Percentiles rank a stretch among this genome's conserved stretches.
These are phyloP conservation scores for Polydrusus pterygomalis DNA, from an alignment of 2,888 invertebrate species.

Conservation along the genomic window DNA sequence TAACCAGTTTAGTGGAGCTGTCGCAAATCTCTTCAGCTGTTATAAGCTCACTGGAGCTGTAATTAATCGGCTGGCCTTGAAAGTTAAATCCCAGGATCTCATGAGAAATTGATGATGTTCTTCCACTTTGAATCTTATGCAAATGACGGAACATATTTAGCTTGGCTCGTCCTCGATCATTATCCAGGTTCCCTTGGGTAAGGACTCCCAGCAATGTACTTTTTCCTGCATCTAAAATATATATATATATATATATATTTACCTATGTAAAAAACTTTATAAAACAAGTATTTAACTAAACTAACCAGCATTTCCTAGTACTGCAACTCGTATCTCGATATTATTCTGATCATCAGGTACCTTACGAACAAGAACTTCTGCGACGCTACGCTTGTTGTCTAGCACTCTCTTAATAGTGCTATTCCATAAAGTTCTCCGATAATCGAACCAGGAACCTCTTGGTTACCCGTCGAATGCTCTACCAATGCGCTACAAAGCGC, in stretches of 20 bases:
- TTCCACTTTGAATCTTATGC: slow-evolving; percentile 95
- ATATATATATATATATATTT: too few species aligned
- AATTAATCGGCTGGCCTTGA: slow-evolving; percentile 88
- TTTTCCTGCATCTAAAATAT: slow-evolving; percentile 92
- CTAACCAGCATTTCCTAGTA: slow-evolving; percentile 87
- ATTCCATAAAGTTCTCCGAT: too few species aligned
- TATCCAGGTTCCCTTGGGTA: slow-evolving; percentile 96
- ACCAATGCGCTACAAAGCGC: too few species aligned
- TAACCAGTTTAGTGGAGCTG: slow-evolving; percentile 92
- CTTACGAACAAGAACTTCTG: slow-evolving; percentile 93
- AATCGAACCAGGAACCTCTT: too few species aligned
- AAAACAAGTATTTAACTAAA: slow-evolving; percentile 2
- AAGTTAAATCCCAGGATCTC: slow-evolving; percentile 97
- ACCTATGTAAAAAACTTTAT: not conserved
- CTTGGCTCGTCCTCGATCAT: slow-evolving; percentile 95
- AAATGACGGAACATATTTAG: slow-evolving; percentile 96
- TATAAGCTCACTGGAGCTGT: slow-evolving; percentile 90
- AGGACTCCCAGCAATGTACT: slow-evolving; percentile 96
- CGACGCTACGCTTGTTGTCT: slow-evolving; percentile 78
- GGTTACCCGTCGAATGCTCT: too few species aligned
- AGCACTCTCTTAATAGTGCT: slow-evolving; percentile 79
- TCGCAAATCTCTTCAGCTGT: slow-evolving; percentile 96
- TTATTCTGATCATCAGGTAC: slow-evolving; percentile 91
- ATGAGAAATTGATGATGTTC: slow-evolving; percentile 96
- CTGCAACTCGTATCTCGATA: slow-evolving; percentile 90